Base-by-base conservation (phyloP, 2,888 invertebrate genomes). In the Netelia melanura region DNA sequence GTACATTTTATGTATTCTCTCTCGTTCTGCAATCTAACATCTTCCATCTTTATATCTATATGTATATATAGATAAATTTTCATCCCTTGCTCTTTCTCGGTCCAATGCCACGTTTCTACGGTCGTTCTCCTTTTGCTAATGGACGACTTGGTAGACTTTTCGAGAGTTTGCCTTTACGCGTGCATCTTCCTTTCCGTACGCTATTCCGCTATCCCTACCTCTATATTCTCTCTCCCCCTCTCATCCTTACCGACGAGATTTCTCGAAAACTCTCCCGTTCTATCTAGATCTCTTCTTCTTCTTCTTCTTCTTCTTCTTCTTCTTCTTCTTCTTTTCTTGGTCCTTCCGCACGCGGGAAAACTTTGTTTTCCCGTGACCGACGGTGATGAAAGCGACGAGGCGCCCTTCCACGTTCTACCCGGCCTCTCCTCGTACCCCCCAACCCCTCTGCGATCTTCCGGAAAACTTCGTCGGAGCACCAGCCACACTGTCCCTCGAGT, bases 321-420 rank as follows among this genome's bases (percentile, higher is more conserved):
- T 85, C 64, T 83, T 85, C 64, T 56, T 25, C 61, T 80, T 74
- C 61, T 78, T 74, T 87, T 83, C 48, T 75, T 78, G 77, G 65
- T 77, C 83, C 81, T 81, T 56, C 77, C 77, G 61, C 78, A 77
- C 70, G 75, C 52, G 83, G 65, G 64, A 68, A 86, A 84, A 87
- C 86, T 87, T 87, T 87, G 84, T 87, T 86, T 86, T 84, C 78
- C 74, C 70, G 76, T 70, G 71, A 74, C 75, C 84, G 62, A 75
- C 74, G 71, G 76, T 84, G 86, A 87, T 87, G 86, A 87, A 82
- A 87, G 79, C 77, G 65, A 54, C 68, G 76, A 75, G 64, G 48
- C 62, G 62, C 56, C 48, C 23, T 14, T 70, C 72, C 62, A 38
- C 62, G 17, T 65, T 81, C 43, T 14, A 10, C 61, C 65, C 64